phyloP scores from a whole-genome alignment of 2,113 vertebrate genomes.

The Calonectris borealis region DNA sequence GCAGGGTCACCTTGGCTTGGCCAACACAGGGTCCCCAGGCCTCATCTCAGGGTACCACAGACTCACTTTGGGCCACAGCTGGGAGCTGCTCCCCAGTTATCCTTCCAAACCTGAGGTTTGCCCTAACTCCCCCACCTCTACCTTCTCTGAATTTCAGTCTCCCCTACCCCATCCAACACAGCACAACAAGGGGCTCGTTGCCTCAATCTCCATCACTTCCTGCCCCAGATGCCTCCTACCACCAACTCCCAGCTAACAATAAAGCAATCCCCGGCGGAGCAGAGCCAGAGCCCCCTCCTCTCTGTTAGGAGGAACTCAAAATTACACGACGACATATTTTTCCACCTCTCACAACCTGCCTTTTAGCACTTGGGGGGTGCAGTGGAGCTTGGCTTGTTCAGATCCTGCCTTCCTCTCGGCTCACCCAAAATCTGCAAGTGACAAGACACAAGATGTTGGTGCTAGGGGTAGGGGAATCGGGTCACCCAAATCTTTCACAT shows the following conservation, averaged over 20 bases:
- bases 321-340: neutral
- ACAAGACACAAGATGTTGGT: neutral
- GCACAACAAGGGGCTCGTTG: neutral
- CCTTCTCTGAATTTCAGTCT: neutral
- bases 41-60: neutral
- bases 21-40: neutral
- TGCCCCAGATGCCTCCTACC: neutral
- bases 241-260: neutral
- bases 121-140: neutral
- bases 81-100: neutral
- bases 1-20: neutral
- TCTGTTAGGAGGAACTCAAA: neutral
- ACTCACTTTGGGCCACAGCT: neutral
- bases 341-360: neutral
- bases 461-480: neutral
- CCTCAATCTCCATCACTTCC: neutral
- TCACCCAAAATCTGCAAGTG: neutral
- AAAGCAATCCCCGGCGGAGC: neutral
- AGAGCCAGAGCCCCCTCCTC: neutral
- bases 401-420: neutral
- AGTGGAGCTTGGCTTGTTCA: neutral
- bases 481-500: neutral
- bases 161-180: neutral
- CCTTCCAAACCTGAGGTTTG: neutral
- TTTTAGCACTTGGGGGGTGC: neutral